Base-by-base conservation (phyloP, 2,797 vertebrate genomes). In the Pygocentrus nattereri region DNA sequence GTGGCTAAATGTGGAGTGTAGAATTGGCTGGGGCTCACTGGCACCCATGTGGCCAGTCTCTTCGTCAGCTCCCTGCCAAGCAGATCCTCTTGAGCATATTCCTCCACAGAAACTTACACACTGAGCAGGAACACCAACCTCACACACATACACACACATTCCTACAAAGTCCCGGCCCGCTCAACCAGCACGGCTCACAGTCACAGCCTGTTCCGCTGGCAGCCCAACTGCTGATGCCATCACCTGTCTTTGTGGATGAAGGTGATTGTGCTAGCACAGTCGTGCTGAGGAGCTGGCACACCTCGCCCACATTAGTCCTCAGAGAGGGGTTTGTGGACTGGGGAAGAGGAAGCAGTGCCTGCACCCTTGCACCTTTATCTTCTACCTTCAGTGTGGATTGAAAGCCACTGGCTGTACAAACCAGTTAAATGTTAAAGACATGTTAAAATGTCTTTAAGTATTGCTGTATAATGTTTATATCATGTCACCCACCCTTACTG, bases 201-300 rank as follows among this genome's bases (percentile, higher is more conserved):
- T 81, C 76, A 69, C 85, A 85, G 83, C 78, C 87, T 78, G 87
- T 82, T 86, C 82, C 38, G 19, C 79, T 87, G 86, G 85, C 83
- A 85, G 85, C 70, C 75, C 70, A 62, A 80, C 44, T 84, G 87
- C 86, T 87, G 87, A 87, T 74, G 74, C 80, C 62, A 65, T 84
- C 83, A 85, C 85, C 86, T 85, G 86, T 86, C 87, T 79, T 70
- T 75, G 76, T 86, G 79, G 69, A 88, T 88, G 84, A 85, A 88
- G 84, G 85, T 86, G 84, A 82, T 84, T 85, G 78, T 86, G 80
- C 88, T 82, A 87, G 84, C 79, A 79, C 73, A 76, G 75, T 74
- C 84, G 30, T 78, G 85, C 79, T 65, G 78, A 68, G 76, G 58
- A 85, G 64, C 78, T 86, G 86, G 79, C 79, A 70, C 76, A 65